These are phyloP conservation scores for Prionailurus viverrinus DNA, from an alignment of 2,113 vertebrate genomes.

Conservation along the genomic window DNA sequence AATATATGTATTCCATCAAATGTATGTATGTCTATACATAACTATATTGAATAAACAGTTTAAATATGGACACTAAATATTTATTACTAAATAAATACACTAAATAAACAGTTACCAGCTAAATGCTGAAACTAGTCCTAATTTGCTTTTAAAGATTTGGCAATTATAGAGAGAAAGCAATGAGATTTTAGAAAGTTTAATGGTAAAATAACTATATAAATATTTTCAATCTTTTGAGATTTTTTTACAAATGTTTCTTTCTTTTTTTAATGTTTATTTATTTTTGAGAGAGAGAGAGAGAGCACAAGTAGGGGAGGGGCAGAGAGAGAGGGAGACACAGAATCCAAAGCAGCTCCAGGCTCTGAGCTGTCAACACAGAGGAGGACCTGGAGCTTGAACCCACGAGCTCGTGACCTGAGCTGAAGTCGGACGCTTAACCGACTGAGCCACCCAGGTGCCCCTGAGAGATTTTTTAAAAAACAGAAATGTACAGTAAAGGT, in stretches of 20 bases:
- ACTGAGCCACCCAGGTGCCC: too few relatives aligned
- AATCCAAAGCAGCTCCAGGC: too few relatives aligned
- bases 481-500: background rate
- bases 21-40: background rate
- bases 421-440: too few relatives aligned
- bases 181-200: background rate
- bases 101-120: background rate
- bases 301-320: too few relatives aligned
- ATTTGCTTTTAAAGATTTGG: constrained; percentile 21
- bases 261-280: too few relatives aligned
- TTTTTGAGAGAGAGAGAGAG: too few relatives aligned
- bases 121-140: background rate
- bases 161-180: constrained; percentile 9
- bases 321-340: too few relatives aligned
- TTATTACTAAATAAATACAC: background rate
- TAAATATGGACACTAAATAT: background rate
- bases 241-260: background rate
- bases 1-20: background rate
- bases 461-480: background rate
- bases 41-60: background rate
- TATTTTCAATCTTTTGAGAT: constrained; percentile 17
- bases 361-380: too few relatives aligned
- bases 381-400: too few relatives aligned
- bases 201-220: constrained; percentile 27
- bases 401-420: too few relatives aligned